Evolutionary conservation across 2,797 vertebrate species (phyloP), one percentile per base, ranked within the genome.

Genomic region (Pterois miles): DNA sequence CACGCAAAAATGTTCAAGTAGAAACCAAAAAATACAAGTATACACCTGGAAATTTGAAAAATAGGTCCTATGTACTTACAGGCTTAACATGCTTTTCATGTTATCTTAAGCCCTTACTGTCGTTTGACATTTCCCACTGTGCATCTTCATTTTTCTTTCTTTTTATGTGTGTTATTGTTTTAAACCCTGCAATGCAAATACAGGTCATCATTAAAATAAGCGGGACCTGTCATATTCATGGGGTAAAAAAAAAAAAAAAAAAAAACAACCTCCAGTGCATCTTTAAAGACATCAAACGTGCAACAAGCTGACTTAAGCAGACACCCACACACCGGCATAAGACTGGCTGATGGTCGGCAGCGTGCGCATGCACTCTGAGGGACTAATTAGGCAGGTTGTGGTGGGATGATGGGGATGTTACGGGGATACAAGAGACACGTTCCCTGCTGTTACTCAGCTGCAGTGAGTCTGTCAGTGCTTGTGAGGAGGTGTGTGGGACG

Each of bases 301-400:
- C 80, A 88, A 88, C 76, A 80, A 80, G 73, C 76, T 75, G 76
- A 86, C 59, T 86, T 52, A 43, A 75, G 85, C 78, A 78, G 63
- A 87, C 85, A 48, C 82, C 81, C 85, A 86, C 84, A 77, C 78
- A 43, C 46, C 25, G 2, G 54, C 72, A 36, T 34, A 62, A 65
- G 75, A 68, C 56, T 27, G 52, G 78, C 70, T 77, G 83, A 85
- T 78, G 58, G 78, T 85, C n/a, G 63, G 78, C 80, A 50, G 80
- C 4, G 63, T 63, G 83, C 66, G 72, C 80, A 82, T 34, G 10
- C 75, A 89, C 91, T 82, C 88, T 75, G 58, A 78, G 90, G 91
- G 90, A 90, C 88, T 91, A 92, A 93, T 93, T 92, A 93, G 80
- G 78, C 69, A 77, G 79, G 74, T 81, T 88, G 84, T 86, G 82